Evolutionary conservation across 2,797 vertebrate genomes (phyloP), one percentile per base, ranked within the genome.

Genomic region (Takifugu ocellatus): DNA sequence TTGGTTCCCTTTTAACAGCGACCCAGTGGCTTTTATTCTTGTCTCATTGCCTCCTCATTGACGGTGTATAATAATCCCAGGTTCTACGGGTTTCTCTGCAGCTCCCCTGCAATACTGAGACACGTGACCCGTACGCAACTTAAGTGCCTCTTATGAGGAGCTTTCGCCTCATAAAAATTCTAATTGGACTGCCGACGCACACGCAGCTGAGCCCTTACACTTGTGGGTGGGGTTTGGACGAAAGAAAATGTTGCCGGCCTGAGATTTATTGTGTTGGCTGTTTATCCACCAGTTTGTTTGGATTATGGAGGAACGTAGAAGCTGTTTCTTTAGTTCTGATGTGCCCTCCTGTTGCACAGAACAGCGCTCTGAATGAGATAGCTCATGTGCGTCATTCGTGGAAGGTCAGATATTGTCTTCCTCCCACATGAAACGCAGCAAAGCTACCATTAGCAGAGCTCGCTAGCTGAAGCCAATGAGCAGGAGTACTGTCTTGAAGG

Each of bases 201-300:
- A 11, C 51, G 31, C 72, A 78, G 75, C 74, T 79, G 74, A 85
- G 78, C 78, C 73, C 57, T 79, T 59, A n/a, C 70, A 67, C 70
- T 48, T n/a, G 68, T 21, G 21, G 21, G 21, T 21, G 59, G 78
- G 67, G 59, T 21, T 47, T 48, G 36, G 69, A 70, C 63, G 45
- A 56, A 67, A 78, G 70, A 66, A 81, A 68, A 68, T 77, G 51
- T 70, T 61, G 54, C 55, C 57, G 54, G 51, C 6, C 24, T 56
- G 55, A 74, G 76, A 73, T 82, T 82, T 65, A 63, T 67, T 71
- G 68, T 57, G 61, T 52, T 25, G 64, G 47, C 56, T 75, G 71
- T 78, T 77, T 70, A 83, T 83, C 68, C 67, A 49, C 57, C 74
- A 72, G 68, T 80, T 66, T 80, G 68, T 61, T 70, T 62, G 64